These are phyloP conservation scores for Callimorpha dominula DNA, from an alignment of 2,888 invertebrate genomes.

Conservation along the genomic window DNA sequence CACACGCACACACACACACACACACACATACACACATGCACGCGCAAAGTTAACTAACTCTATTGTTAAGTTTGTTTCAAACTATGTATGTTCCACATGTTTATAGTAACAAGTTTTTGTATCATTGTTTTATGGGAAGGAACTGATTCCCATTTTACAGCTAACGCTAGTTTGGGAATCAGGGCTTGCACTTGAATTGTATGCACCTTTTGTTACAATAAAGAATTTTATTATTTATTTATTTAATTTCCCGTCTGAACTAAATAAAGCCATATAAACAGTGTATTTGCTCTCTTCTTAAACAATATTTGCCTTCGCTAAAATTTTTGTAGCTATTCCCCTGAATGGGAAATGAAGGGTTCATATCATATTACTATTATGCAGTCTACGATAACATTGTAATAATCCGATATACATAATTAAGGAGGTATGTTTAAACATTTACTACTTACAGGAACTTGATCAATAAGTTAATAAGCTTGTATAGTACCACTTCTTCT, in stretches of 20 bases:
- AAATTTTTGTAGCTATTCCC: slow-evolving; percentile 17
- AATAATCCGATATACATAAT: slow-evolving; percentile 18
- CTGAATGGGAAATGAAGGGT: slow-evolving; percentile 12
- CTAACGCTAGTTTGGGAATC: no score
- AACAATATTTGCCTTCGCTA: slow-evolving; percentile 19
- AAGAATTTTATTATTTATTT: no score
- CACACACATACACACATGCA: no score
- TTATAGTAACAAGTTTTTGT: no score
- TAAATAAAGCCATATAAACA: slow-evolving; percentile 18
- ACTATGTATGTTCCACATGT: no score
- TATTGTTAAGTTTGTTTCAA: no score
- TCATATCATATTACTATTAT: slow-evolving; percentile 9
- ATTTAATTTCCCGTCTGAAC: slow-evolving; percentile 10
- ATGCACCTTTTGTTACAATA: no score
- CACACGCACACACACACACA: no score
- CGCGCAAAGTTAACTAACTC: no score
- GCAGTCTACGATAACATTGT: slow-evolving; percentile 7
- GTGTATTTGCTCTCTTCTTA: slow-evolving; percentile 15
- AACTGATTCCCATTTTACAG: no score
- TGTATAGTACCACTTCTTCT: not conserved
- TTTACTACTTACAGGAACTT: not conserved
- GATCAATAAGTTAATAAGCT: not conserved
- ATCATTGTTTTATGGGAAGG: no score
- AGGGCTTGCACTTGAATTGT: no score
- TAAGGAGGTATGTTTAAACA: not conserved